These are phyloP conservation scores for Daktulosphaira vitifoliae DNA, from an alignment of 1,140 invertebrate genomes.

Conservation along the genomic window DNA sequence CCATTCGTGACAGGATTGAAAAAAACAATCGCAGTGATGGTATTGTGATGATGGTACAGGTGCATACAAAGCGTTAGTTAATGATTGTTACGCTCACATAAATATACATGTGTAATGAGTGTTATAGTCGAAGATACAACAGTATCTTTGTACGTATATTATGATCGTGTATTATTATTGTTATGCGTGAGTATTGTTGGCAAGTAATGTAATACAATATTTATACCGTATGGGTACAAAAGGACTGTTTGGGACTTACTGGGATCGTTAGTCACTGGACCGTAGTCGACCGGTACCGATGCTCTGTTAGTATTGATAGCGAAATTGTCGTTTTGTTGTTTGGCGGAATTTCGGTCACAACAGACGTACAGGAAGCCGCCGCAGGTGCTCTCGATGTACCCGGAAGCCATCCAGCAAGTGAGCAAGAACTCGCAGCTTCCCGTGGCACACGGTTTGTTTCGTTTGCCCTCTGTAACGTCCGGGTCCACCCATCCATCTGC, in stretches of 20 bases:
- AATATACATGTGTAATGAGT: no score
- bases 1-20: no score
- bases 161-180: no score
- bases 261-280: slow-evolving; percentile 63
- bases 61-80: no score
- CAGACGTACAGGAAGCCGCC: slow-evolving; percentile 73
- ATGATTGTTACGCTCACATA: no score
- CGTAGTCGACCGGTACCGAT: slow-evolving; percentile 45
- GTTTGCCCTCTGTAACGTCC: slow-evolving; percentile 45
- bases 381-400: slow-evolving; percentile 75
- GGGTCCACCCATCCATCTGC: slow-evolving; percentile 37
- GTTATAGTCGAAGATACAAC: no score
- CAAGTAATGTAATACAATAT: no score
- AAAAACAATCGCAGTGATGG: no score
- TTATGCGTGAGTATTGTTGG: no score
- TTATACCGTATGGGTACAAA: no score
- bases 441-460: slow-evolving; percentile 51
- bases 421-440: slow-evolving; percentile 87
- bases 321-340: slow-evolving; percentile 56
- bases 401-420: slow-evolving; percentile 82
- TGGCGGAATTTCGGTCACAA: slow-evolving; percentile 68
- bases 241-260: slow-evolving; percentile 55
- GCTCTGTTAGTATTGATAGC: slow-evolving; percentile 44
- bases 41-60: no score
- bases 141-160: no score